Percentiles rank a stretch among this genome's conserved stretches.
Evolutionary conservation across 2,888 invertebrate species (phyloP).

Genomic region (Rhagophthalmus giganteus): DNA sequence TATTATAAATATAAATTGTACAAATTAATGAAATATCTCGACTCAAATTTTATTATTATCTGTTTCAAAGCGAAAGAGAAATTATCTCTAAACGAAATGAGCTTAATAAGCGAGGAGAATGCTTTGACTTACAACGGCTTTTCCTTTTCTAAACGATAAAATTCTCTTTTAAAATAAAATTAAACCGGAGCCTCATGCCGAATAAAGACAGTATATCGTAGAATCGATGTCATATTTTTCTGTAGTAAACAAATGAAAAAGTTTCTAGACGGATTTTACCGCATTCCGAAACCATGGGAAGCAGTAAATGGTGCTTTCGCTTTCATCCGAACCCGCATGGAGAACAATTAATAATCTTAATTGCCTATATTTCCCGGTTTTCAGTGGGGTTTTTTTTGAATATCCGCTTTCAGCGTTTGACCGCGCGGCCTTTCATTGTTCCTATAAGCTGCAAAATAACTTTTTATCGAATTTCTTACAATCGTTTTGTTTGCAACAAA

Average conservation of each 20-base stretch:
- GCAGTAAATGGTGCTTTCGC: conserved; percentile 37
- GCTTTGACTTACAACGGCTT: too few species aligned
- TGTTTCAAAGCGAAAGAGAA: too few species aligned
- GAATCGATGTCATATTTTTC: conserved; percentile 21
- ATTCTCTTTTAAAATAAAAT: too few species aligned
- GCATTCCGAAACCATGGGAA: conserved; percentile 19
- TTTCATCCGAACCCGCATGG: conserved; percentile 37
- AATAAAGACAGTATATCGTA: conserved; percentile 1
- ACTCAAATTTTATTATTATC: too few species aligned
- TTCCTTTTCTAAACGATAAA: too few species aligned
- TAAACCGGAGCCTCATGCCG: background rate
- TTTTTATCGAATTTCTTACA: conserved; percentile 28
- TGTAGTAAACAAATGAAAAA: conserved; percentile 24
- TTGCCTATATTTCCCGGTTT: conserved; percentile 43
- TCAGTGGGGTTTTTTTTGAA: conserved; percentile 34
- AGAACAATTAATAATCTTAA: conserved; percentile 46
- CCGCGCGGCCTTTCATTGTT: conserved; percentile 28
- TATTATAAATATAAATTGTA: too few species aligned
- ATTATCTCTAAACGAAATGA: too few species aligned
- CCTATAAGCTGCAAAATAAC: conserved; percentile 30
- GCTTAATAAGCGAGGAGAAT: too few species aligned
- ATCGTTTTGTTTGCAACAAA: conserved; percentile 14
- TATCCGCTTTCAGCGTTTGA: conserved; percentile 27
- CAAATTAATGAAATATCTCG: too few species aligned
- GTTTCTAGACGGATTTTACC: conserved; percentile 19